Base-by-base conservation (phyloP, 2,797 vertebrate genomes). In the Apogon hyalosoma region DNA sequence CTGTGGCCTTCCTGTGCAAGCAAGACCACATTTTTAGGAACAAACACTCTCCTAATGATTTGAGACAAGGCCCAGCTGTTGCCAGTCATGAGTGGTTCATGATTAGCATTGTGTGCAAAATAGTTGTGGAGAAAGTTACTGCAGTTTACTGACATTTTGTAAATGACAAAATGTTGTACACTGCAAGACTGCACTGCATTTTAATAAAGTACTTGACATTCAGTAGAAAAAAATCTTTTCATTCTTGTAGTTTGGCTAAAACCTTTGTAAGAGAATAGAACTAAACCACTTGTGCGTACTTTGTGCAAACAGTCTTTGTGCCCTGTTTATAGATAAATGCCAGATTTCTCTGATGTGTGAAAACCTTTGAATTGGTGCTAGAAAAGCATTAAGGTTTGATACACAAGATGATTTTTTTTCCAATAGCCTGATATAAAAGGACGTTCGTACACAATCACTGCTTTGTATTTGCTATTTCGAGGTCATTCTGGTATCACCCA, bases 31-130 rank as follows among this genome's bases (percentile, higher is more conserved):
- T 48, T 41, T 42, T 16, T 36, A 75, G 59, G 65, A 64, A 56
- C 45, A 72, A 81, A 72, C 58, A 53, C 36, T 55, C 16, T 62
- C 38, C 60, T 75, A 68, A 79, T 66, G 61, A 72, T 69, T 52
- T 56, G 60, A 68, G 77, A 80, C 63, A 61, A 59, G 61, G 67
- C 45, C 73, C 71, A 80, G 55, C 63, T 71, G 62, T 64, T 80
- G 1, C 56, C 42, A 61, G 68, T 68, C 71, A 69, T 1, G 15
- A 50, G 36, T 11, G 63, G 33, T 51, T 75, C 41, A 49, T n/a
- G 43, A 60, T 69, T 57, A 50, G 62, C 39, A 3, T 65, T 39
- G 66, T 60, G 66, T 73, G 50, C 64, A 62, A 14, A 40, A 7
- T 9, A 6, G 24, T 10, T 36, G 24, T 46, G 16, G 6, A 60